A percentile compares a stretch with the other conserved stretches of the same genome.
Conservation (phyloP, 2,113 vertebrate species). For the Coreoperca whiteheadi region DNA sequence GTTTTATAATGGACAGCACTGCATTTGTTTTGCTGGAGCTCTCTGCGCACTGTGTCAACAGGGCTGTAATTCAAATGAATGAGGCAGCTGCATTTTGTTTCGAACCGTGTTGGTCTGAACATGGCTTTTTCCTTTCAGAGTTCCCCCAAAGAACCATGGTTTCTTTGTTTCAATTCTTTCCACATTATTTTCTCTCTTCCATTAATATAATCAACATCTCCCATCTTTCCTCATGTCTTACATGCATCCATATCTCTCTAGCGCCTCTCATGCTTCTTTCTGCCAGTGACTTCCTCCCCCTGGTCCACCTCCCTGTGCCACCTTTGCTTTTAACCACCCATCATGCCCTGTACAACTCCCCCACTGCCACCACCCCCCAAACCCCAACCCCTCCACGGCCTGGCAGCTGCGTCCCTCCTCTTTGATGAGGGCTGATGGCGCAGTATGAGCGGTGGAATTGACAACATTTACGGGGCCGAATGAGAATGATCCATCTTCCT, state of each 20-base stretch:
- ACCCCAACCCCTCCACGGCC: slow-evolving; percentile 55
- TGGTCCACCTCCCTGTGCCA: slow-evolving; percentile 20
- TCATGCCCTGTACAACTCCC: slow-evolving; percentile 15
- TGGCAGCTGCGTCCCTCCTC: slow-evolving; percentile 72
- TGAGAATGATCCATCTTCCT: slow-evolving; percentile 99
- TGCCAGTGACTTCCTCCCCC: neutral
- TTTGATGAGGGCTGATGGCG: slow-evolving; percentile 96
- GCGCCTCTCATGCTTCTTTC: slow-evolving; percentile 17
- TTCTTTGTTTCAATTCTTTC: neutral
- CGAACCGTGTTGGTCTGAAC: neutral
- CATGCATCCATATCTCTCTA: neutral
- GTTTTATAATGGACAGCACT: neutral
- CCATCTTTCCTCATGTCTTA: slow-evolving; percentile 1
- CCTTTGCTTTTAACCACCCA: slow-evolving; percentile 23
- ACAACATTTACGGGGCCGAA: slow-evolving; percentile 99
- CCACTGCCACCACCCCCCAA: slow-evolving; percentile 47
- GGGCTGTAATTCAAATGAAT: neutral
- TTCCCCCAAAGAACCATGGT: neutral
- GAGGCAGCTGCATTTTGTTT: neutral
- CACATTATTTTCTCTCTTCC: slow-evolving; percentile 2
- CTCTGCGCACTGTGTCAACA: neutral
- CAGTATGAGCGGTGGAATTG: slow-evolving; percentile 98
- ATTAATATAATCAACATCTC: slow-evolving; percentile 5
- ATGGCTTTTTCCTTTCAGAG: neutral
- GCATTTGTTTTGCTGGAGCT: neutral